Evolutionary conservation across 1,140 invertebrate species (phyloP).

Genomic region (Heliconius hermathena): DNA sequence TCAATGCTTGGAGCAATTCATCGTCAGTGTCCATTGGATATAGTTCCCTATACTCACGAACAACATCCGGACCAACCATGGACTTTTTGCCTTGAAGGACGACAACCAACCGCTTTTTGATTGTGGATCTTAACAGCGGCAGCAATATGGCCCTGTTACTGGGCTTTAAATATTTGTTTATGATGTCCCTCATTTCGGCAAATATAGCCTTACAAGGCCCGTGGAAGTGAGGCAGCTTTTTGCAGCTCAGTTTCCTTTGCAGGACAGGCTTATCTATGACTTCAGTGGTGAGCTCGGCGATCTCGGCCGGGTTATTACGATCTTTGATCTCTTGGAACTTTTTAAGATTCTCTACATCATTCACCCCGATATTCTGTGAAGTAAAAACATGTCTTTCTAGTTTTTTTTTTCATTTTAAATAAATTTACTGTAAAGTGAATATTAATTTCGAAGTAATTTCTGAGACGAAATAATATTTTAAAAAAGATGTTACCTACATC

Average conservation of each 20-base stretch:
- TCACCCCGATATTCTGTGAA: slow-evolving; percentile 39
- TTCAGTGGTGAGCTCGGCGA: neutral
- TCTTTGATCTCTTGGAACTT: slow-evolving; percentile 11
- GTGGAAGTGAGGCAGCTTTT: slow-evolving; percentile 29
- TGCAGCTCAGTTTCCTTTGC: slow-evolving; percentile 12
- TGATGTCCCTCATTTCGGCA: slow-evolving; percentile 21
- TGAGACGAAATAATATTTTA: neutral
- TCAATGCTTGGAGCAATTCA: slow-evolving; percentile 24
- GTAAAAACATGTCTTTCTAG: slow-evolving; percentile 13
- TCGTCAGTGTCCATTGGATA: slow-evolving; percentile 32
- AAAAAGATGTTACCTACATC: too few relatives aligned
- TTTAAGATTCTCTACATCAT: slow-evolving; percentile 18
- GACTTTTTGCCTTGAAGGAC: slow-evolving; percentile 14
- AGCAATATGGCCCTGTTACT: slow-evolving; percentile 16
- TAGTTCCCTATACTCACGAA: slow-evolving; percentile 28
- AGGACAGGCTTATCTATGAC: slow-evolving; percentile 1
- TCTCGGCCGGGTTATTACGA: slow-evolving; percentile 12
- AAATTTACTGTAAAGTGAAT: neutral
- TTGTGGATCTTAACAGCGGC: slow-evolving; percentile 9
- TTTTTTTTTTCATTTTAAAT: neutral
- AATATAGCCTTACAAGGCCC: slow-evolving; percentile 32
- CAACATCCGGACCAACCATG: slow-evolving; percentile 12
- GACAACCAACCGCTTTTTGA: slow-evolving; percentile 30
- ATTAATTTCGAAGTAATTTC: neutral
- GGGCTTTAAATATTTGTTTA: slow-evolving; percentile 13